Evolutionary conservation across 2,888 invertebrate species (phyloP).

Genomic region (Cheilosia impressa): DNA sequence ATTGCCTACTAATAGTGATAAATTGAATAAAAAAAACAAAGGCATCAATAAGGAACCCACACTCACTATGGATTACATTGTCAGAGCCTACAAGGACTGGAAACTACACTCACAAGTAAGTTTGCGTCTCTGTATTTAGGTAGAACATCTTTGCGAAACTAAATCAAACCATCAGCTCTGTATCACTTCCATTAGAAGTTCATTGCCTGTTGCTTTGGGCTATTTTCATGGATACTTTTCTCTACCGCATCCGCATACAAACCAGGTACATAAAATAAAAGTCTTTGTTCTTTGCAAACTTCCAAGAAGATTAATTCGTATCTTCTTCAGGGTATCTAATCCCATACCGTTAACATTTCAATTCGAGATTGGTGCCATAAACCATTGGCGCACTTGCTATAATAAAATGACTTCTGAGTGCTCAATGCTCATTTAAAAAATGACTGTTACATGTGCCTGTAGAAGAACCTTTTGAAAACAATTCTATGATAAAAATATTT

Average conservation of each 20-base stretch:
- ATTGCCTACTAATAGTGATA: conserved; percentile 25
- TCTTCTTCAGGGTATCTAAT: background rate
- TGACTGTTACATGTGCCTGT: background rate
- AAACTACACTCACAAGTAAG: conserved; percentile 83
- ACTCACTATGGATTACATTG: conserved; percentile 82
- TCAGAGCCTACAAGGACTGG: conserved; percentile 83
- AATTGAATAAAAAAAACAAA: conserved; percentile 42
- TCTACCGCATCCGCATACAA: background rate
- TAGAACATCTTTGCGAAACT: conserved; percentile 21
- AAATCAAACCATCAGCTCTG: conserved; percentile 12
- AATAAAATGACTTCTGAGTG: background rate
- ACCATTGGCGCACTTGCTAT: conserved; percentile 11
- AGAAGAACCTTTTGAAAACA: too few species aligned
- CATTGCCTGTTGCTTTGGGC: conserved; percentile 50
- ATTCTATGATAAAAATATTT: background rate
- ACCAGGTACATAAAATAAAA: background rate
- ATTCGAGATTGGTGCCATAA: conserved; percentile 7
- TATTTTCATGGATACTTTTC: conserved; percentile 19
- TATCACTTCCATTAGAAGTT: conserved; percentile 40
- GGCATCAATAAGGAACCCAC: conserved; percentile 44
- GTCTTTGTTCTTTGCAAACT: conserved; percentile 17
- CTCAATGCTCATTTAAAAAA: background rate
- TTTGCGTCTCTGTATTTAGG: background rate
- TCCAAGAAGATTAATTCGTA: background rate
- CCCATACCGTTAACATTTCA: conserved; percentile 1